A percentile compares a stretch with the other conserved stretches of the same genome.
Evolutionary conservation across 2,113 vertebrate genomes (phyloP).

Genomic region (Nycticryphes semicollaris): DNA sequence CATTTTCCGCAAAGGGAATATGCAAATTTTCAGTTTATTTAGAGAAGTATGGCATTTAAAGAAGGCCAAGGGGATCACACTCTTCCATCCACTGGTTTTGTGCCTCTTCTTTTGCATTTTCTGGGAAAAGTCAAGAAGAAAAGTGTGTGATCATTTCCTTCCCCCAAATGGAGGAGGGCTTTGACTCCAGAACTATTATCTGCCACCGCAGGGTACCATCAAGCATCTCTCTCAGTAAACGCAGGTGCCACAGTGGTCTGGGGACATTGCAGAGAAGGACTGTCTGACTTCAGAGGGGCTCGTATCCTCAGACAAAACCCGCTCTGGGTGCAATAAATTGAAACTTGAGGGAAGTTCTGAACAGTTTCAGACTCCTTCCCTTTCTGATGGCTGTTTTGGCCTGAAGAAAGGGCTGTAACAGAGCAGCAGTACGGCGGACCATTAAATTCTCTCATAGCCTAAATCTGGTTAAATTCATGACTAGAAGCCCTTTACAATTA

Average conservation of each 20-base stretch:
- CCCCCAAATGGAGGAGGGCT: not conserved
- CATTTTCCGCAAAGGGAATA: not conserved
- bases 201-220: not conserved
- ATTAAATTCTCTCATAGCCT: not conserved
- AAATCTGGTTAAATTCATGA: not conserved
- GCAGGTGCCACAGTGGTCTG: not conserved
- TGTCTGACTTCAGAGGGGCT: not conserved
- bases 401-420: not conserved
- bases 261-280: not conserved
- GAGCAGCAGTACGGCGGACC: not conserved
- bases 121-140: not conserved
- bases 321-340: not conserved
- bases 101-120: not conserved
- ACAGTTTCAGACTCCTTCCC: not conserved
- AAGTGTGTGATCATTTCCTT: accelerated
- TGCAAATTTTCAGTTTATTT: not conserved
- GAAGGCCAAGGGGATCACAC: not conserved
- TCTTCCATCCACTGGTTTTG: not conserved
- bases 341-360: not conserved
- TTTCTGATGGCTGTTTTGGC: not conserved
- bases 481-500: not conserved
- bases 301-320: not conserved
- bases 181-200: not conserved
- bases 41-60: not conserved
- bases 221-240: not conserved